Evolutionary conservation across 1,140 invertebrate genomes (phyloP).

Genomic region (Mya arenaria): DNA sequence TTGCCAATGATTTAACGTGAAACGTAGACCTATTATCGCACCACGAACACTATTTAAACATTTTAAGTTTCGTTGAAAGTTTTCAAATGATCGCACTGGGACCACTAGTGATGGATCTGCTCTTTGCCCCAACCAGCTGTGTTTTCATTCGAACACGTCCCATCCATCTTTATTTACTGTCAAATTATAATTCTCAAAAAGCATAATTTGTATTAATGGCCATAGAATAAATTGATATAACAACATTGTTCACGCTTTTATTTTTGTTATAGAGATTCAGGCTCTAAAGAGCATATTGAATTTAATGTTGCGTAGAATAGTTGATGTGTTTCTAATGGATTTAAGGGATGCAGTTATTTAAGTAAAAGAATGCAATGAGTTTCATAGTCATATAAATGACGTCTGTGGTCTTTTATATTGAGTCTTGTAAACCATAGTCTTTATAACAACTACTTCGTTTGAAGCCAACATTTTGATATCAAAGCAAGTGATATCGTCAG

Average conservation of each 20-base stretch:
- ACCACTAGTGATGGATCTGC: not conserved
- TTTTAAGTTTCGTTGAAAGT: not conserved
- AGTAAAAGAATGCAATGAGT: too few relatives aligned
- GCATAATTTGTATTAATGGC: slow-evolving; percentile 50
- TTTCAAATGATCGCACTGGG: not conserved
- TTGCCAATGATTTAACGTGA: not conserved
- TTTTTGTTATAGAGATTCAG: not conserved
- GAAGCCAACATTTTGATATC: too few relatives aligned
- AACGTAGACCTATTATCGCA: not conserved
- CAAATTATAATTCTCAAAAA: slow-evolving; percentile 26
- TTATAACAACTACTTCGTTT: too few relatives aligned
- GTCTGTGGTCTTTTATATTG: too few relatives aligned
- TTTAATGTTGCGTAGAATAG: slow-evolving; percentile 19
- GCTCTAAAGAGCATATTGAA: slow-evolving; percentile 18
- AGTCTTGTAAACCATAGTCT: too few relatives aligned
- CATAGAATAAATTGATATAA: slow-evolving; percentile 33
- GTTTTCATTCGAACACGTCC: not conserved
- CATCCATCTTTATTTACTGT: slow-evolving; percentile 41
- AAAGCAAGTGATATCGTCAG: too few relatives aligned
- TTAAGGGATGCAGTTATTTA: too few relatives aligned
- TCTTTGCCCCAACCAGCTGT: not conserved
- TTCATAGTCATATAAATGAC: too few relatives aligned
- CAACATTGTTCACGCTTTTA: slow-evolving; percentile 13
- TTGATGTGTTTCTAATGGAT: too few relatives aligned
- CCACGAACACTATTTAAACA: slow-evolving; percentile 5